Evolutionary conservation across 2,113 vertebrate genomes (phyloP).

Genomic region (Forbesichthys papilliferus): DNA sequence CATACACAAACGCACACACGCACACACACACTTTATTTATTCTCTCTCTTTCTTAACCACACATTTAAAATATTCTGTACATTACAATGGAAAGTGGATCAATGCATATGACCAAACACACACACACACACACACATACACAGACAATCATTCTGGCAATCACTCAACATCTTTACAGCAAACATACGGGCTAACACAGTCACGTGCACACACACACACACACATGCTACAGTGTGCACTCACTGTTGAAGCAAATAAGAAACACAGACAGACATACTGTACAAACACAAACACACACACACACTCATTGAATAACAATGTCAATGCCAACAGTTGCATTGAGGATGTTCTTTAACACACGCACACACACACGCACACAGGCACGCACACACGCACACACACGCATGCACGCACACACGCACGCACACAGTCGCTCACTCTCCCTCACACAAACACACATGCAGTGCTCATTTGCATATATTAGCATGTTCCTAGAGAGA

Average conservation of each 20-base stretch:
- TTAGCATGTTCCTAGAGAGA: conserved; percentile 71
- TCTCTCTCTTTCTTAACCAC: conserved; percentile 1
- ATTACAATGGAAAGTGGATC: conserved; percentile 18
- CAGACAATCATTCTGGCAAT: conserved; percentile 36
- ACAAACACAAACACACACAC: conserved; percentile 3
- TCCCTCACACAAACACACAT: conserved; percentile 38
- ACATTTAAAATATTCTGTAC: conserved; percentile 1
- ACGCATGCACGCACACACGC: conserved; percentile 5
- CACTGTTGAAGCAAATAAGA: conserved; percentile 23
- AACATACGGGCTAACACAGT: conserved; percentile 45
- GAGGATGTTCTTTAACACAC: not conserved
- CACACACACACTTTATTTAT: not conserved
- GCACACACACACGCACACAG: conserved; percentile 9
- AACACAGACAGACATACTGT: not conserved
- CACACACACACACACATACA: conserved; percentile 1
- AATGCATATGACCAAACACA: not conserved
- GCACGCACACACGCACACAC: conserved; percentile 11
- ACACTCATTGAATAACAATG: conserved; percentile 10
- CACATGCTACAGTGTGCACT: conserved; percentile 15
- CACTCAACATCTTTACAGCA: conserved; percentile 52
- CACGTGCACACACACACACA: not conserved
- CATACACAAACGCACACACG: not conserved
- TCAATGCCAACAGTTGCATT: conserved; percentile 11
- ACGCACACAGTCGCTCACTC: conserved; percentile 12
- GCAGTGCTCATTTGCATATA: conserved; percentile 57